Evolutionary conservation across 2,797 vertebrate species (phyloP).

Genomic region (Micrastur ruficollis): DNA sequence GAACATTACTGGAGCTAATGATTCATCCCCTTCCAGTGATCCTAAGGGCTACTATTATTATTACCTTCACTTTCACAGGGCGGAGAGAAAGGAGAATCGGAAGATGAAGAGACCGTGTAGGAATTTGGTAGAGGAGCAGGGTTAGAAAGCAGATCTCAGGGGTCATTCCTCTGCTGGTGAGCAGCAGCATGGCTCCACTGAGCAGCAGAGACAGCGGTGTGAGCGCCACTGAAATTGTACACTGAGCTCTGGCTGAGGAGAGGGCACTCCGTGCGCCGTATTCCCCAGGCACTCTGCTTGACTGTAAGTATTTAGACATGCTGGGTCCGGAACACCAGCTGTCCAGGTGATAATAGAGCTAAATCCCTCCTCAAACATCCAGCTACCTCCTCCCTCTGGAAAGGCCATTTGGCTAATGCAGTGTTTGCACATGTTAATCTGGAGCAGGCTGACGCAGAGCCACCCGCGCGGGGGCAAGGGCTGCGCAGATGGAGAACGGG

Average conservation of each 20-base stretch:
- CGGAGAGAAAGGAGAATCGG: neutral
- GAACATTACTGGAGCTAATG: neutral
- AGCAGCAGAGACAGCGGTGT: neutral
- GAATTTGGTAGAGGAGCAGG: neutral
- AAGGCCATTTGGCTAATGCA: neutral
- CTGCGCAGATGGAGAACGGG: neutral
- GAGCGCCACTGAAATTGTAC: neutral
- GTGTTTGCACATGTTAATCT: neutral
- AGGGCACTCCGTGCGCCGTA: accelerated
- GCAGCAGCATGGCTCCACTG: neutral
- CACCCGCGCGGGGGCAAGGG: neutral
- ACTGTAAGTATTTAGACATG: neutral
- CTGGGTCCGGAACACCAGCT: neutral
- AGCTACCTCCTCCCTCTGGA: neutral
- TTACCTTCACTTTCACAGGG: neutral
- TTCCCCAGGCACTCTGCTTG: neutral
- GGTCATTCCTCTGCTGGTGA: neutral
- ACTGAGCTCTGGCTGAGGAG: neutral
- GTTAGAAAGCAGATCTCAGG: neutral
- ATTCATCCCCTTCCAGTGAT: neutral
- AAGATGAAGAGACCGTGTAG: neutral
- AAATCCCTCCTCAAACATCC: neutral
- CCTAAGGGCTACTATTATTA: neutral
- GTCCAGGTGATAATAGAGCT: neutral
- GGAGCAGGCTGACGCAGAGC: neutral